Evolutionary conservation across 2,113 vertebrate species (phyloP).

Genomic region (Stegostoma tigrinum): DNA sequence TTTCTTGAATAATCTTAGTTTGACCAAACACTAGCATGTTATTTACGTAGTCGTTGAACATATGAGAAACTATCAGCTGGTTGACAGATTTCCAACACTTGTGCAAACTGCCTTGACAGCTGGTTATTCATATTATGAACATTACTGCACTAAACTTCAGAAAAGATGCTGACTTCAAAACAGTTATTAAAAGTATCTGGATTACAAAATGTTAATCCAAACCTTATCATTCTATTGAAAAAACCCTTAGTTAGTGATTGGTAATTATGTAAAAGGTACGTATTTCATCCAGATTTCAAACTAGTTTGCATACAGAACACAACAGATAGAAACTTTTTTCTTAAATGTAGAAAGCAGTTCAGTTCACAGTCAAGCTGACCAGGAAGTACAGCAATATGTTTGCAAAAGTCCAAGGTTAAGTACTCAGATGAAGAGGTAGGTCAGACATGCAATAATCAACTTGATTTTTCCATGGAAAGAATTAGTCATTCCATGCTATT

Average conservation of each 20-base stretch:
- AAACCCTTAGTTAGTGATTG: neutral
- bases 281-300: neutral
- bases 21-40: neutral
- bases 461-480: neutral
- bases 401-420: neutral
- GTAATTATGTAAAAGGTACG: neutral
- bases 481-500: too few relatives aligned
- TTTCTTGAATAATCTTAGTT: neutral
- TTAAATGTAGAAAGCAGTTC: neutral
- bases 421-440: neutral
- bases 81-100: neutral
- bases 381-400: neutral
- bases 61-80: neutral
- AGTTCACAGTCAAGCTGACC: neutral
- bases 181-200: neutral
- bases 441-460: neutral
- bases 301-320: neutral
- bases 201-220: neutral
- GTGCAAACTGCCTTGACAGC: neutral
- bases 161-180: neutral
- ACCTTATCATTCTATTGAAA: neutral
- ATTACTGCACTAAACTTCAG: neutral
- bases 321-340: neutral
- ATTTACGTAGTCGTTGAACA: neutral
- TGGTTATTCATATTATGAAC: conserved; percentile 11